phyloP scores from a whole-genome alignment of 1,140 invertebrate genomes.

The Drosophila parvula region DNA sequence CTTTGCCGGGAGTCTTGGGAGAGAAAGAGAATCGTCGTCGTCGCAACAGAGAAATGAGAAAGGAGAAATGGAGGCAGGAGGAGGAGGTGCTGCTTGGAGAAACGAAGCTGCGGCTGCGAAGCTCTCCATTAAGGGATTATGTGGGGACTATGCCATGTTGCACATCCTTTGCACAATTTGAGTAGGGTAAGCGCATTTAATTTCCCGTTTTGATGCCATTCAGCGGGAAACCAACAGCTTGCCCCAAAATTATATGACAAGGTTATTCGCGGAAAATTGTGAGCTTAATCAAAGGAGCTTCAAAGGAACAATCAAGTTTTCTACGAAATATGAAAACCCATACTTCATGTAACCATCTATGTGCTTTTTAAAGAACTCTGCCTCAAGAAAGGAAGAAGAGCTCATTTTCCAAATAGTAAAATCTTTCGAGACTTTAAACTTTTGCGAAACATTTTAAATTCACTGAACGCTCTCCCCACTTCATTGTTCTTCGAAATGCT shows the following conservation, averaged over 20 bases:
- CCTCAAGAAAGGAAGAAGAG: neutral
- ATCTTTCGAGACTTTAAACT: no score
- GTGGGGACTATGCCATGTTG: conserved; percentile 31
- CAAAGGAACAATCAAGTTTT: no score
- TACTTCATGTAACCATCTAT: neutral
- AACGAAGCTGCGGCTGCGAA: neutral
- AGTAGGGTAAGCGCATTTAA: conserved; percentile 33
- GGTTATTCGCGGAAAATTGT: neutral
- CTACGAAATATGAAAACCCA: no score
- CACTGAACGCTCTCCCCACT: neutral
- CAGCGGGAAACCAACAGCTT: conserved; percentile 5
- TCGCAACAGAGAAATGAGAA: neutral
- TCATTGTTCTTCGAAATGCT: neutral
- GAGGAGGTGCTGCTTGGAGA: neutral
- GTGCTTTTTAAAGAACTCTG: neutral
- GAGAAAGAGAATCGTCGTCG: neutral
- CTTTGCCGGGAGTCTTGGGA: conserved; percentile 32
- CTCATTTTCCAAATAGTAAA: neutral
- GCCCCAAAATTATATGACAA: conserved; percentile 2
- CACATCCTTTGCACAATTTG: conserved; percentile 35
- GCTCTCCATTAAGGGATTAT: conserved; percentile 50
- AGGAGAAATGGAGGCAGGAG: neutral
- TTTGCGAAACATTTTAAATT: neutral
- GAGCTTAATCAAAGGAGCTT: neutral
- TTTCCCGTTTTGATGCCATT: conserved; percentile 35